Base-by-base conservation (phyloP, 2,797 vertebrate genomes). In the Pantherophis vulpinus region DNA sequence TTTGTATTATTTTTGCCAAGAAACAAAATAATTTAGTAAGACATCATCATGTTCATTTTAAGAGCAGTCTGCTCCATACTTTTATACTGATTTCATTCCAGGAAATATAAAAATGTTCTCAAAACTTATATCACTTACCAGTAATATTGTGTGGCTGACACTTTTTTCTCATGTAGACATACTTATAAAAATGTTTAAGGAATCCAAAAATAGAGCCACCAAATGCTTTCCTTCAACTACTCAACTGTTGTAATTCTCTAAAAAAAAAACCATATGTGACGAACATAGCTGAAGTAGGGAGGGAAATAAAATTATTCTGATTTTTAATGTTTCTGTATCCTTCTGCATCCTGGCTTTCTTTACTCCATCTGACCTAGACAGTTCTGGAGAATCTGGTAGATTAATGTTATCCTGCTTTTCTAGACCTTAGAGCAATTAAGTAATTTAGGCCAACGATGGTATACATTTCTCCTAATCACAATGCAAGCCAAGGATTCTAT, bases 231-330 rank as follows among this genome's bases (percentile, higher is more conserved):
- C 10, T 91, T 92, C 92, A 95, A 95, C 42, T 42, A 42, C 42
- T 42, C 42, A 42, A 42, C 93, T 90, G 16, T 92, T 94, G 89
- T 90, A 74, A 92, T 95, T 94, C 91, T 90, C 59, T 86, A 90
- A 92, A 90, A 56, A 89, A 54, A 89, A 56, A 54, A 89, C 29
- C 89, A 92, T 89, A 91, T 91, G 74, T 91, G 90, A 95, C 51
- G 92, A 83, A 47, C 9, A 83, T 47, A 83, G 74, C 32, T 83
- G 20, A 83, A 83, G 20, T 83, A 4, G 74, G 1, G 1, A 37
- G 37, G 0, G 4, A 4, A 37, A 47, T 83, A 47, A 47, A 25
- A 83, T 25, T 47, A 47, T 47, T 47, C 20, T 83, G 11, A 11
- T 83, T 42, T 42, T 83, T 79, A 42, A 42, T 42, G 70, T 10